These are phyloP conservation scores for Musca vetustissima DNA, from an alignment of 1,140 invertebrate species.

Conservation along the genomic window DNA sequence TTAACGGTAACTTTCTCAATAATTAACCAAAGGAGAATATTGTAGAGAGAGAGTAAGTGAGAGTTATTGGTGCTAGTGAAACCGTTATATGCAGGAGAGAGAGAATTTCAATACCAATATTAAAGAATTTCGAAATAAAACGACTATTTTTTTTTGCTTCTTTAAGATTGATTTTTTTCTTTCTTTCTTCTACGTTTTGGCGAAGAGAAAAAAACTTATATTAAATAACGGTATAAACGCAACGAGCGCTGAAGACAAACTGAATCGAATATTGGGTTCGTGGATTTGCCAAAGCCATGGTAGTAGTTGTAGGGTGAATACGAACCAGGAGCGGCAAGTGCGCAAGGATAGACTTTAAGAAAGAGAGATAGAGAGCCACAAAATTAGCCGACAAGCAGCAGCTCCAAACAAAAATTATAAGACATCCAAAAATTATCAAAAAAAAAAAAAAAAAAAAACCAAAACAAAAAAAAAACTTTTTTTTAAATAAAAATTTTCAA, in stretches of 20 bases:
- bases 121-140: not conserved
- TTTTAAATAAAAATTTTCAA: too few relatives aligned
- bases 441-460: too few relatives aligned
- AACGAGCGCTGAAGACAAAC: conserved; percentile 52
- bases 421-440: too few relatives aligned
- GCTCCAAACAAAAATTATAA: too few relatives aligned
- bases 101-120: not conserved
- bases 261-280: conserved; percentile 21
- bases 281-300: conserved; percentile 30
- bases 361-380: too few relatives aligned
- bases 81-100: too few relatives aligned
- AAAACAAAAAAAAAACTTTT: too few relatives aligned
- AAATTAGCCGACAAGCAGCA: too few relatives aligned
- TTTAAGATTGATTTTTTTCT: not conserved
- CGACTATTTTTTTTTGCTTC: too few relatives aligned
- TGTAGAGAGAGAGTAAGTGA: too few relatives aligned
- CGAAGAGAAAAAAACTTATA: not conserved
- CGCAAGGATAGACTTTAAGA: conserved; percentile 23
- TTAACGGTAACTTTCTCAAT: conserved; percentile 3
- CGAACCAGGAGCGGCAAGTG: conserved; percentile 29
- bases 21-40: not conserved
- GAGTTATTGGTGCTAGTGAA: not conserved
- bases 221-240: conserved; percentile 42
- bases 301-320: conserved; percentile 38
- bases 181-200: not conserved